Evolutionary conservation across 2,797 vertebrate genomes (phyloP), one percentile per base, ranked within the genome.

Genomic region (Chelon labrosus): DNA sequence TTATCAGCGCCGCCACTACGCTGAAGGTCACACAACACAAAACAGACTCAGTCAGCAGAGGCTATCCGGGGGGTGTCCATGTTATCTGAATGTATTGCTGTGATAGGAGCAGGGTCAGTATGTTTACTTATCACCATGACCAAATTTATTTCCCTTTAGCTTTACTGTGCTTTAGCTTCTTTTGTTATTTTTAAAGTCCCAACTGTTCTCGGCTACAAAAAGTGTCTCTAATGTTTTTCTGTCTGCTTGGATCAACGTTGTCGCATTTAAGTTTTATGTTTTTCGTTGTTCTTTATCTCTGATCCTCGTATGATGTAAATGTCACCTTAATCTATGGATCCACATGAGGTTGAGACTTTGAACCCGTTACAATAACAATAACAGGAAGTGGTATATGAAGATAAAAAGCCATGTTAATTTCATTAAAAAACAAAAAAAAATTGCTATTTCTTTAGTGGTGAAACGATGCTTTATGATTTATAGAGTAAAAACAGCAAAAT

Each of bases 261-360:
- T 31, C 65, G 59, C 74, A 55, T 35, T 2, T 12, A 14, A n/a
- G 46, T 74, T 77, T 82, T 79, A 67, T 72, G 20, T 38, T 22
- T 38, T 22, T 7, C 35, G 17, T 25, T 58, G 27, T 1, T 17
- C 56, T 64, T 89, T 80, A 89, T 83, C 75, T 75, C 51, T n/a
- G 17, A 10, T 1, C 49, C 65, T 58, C 37, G 56, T 42, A 57
- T 64, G 63, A 73, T 72, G 10, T 67, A 57, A 61, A 68, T 55
- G 20, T 75, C 55, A 56, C n/a, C n/a, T 65, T 77, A 71, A 88
- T 76, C 10, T 20, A 74, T 51, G 1, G 56, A 39, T 56, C 27
- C 19, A 20, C 8, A 5, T 19, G 19, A 2, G 42, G 22, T 47
- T 17, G 19, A 78, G 73, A 85, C 76, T 86, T 89, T 86, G 83